Conservation (phyloP, 2,888 invertebrate species). For the Lycophotia porphyrea region DNA sequence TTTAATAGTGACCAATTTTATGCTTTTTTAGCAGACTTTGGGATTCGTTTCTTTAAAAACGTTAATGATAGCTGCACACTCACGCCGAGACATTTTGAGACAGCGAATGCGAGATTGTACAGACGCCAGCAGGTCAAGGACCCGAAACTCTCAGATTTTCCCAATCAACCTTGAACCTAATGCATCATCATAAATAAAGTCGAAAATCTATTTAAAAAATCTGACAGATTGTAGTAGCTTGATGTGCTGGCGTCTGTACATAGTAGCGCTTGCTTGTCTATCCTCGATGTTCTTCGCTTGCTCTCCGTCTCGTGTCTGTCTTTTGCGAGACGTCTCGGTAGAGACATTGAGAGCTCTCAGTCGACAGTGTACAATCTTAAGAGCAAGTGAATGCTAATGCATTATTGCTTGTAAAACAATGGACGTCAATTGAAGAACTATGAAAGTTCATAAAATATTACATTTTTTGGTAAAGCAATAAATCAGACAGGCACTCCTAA, state of each 20-base stretch:
- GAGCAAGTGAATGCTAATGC: background rate
- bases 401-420: slow-evolving; percentile 1
- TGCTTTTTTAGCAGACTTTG: background rate
- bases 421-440: slow-evolving; percentile 13
- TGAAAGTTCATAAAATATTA: slow-evolving; percentile 5
- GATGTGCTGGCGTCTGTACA: no score
- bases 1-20: background rate
- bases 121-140: no score
- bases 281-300: background rate
- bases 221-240: no score
- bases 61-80: background rate
- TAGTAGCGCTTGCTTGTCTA: background rate
- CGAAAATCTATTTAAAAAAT: no score
- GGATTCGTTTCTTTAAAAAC: background rate
- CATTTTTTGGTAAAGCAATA: slow-evolving; percentile 25
- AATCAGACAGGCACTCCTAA: slow-evolving; percentile 40
- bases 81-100: background rate
- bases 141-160: no score
- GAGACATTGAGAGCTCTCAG: background rate
- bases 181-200: no score
- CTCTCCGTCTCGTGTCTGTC: background rate
- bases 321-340: background rate
- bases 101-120: background rate
- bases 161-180: no score
- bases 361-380: background rate